Evolutionary conservation across 1,140 invertebrate genomes (phyloP).

Genomic region (Euglossa dilemma): DNA sequence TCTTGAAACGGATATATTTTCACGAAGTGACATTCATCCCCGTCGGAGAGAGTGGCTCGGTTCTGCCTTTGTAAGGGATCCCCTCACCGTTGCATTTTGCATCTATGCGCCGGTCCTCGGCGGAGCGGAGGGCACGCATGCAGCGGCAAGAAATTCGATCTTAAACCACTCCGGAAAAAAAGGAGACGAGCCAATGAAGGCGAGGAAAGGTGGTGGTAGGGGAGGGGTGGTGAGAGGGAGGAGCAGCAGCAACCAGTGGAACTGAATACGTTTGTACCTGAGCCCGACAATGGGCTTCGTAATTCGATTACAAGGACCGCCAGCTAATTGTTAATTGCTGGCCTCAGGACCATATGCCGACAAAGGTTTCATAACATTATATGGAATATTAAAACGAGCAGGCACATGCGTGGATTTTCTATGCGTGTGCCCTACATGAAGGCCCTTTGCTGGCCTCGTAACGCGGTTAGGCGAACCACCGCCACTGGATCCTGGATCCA

Average conservation of each 20-base stretch:
- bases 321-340: conserved; percentile 83
- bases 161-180: conserved; percentile 65
- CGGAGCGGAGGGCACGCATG: conserved; percentile 55
- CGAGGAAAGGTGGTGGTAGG: conserved; percentile 21
- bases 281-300: conserved; percentile 80
- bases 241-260: conserved; percentile 69
- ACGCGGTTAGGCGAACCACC: conserved; percentile 25
- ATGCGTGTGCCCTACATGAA: conserved; percentile 59
- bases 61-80: conserved; percentile 81
- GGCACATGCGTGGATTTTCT: conserved; percentile 56
- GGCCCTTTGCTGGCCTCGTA: conserved; percentile 37
- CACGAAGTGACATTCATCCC: conserved; percentile 80
- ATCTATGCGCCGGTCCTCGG: conserved; percentile 66
- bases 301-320: conserved; percentile 83
- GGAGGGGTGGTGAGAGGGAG: conserved; percentile 31
- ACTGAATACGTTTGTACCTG: conserved; percentile 82
- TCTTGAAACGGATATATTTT: conserved; percentile 83
- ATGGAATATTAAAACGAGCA: conserved; percentile 72
- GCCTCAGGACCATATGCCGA: conserved; percentile 75
- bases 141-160: conserved; percentile 79
- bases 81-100: conserved; percentile 76
- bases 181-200: conserved; percentile 69
- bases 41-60: conserved; percentile 52
- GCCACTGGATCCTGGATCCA: conserved; percentile 24
- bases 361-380: conserved; percentile 77